phyloP scores from a whole-genome alignment of 2,888 invertebrate species.

The Drosophila fungiperda region DNA sequence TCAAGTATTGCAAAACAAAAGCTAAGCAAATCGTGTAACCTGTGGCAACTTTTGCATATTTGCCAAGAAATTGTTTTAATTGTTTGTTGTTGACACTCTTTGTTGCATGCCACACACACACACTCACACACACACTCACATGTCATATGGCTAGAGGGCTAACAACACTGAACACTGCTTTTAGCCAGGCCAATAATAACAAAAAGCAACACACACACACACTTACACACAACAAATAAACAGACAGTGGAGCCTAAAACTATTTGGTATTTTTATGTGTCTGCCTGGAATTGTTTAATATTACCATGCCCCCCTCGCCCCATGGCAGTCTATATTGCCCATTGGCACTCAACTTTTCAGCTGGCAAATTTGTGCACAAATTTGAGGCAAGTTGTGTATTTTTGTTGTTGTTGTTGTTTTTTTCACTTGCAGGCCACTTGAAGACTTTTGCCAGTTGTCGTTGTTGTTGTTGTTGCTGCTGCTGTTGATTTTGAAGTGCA shows the following conservation, averaged over 20 bases:
- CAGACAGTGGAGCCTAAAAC: constrained; percentile 41
- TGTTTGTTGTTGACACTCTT: constrained; percentile 45
- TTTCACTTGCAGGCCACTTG: constrained; percentile 66
- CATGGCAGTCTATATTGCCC: constrained; percentile 7
- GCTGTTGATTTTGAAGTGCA: constrained; percentile 76
- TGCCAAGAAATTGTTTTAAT: constrained; percentile 73
- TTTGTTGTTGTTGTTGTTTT: constrained; percentile 8
- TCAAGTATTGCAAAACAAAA: constrained; percentile 1
- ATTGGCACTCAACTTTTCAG: constrained; percentile 53
- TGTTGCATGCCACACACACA: constrained; percentile 33
- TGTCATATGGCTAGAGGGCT: constrained; percentile 44
- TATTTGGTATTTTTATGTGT: constrained; percentile 51
- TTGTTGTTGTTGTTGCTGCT: constrained; percentile 16
- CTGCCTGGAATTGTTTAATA: constrained; percentile 45
- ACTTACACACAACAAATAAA: constrained; percentile 3
- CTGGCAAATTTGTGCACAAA: constrained; percentile 50
- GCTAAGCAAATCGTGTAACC: constrained; percentile 8
- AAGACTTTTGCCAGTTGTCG: constrained; percentile 57
- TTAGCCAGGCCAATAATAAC: constrained; percentile 71
- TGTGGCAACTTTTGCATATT: constrained; percentile 64
- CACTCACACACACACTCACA: constrained; percentile 12
- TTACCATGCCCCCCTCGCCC: constrained; percentile 3
- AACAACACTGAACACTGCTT: constrained; percentile 29
- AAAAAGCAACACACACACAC: constrained; percentile 24
- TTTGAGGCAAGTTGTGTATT: constrained; percentile 49